Percentiles rank a stretch among this genome's conserved stretches.
Evolutionary conservation across 2,888 invertebrate species (phyloP).

Genomic region (Xanthorhoe spadicearia): DNA sequence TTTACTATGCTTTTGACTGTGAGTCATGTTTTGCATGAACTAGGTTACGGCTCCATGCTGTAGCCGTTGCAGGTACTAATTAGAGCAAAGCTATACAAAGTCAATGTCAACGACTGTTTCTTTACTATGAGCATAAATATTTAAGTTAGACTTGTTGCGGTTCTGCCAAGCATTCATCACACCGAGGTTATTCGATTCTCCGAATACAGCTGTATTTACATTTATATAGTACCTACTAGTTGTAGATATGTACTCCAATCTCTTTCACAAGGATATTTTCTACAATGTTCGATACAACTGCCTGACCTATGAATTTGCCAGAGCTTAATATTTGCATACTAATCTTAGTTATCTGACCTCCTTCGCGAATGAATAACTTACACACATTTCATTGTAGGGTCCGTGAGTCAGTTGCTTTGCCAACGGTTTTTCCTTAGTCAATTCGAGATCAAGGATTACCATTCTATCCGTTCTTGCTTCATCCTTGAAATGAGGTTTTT

Average conservation of each 20-base stretch:
- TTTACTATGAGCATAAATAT: not conserved
- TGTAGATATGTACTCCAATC: too few species aligned
- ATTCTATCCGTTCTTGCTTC: constrained; percentile 11
- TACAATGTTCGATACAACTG: not conserved
- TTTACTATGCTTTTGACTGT: not conserved
- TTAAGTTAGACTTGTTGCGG: too few species aligned
- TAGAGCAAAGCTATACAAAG: constrained; percentile 2
- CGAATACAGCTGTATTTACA: too few species aligned
- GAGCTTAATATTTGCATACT: constrained; percentile 16
- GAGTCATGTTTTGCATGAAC: constrained; percentile 14
- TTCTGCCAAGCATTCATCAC: too few species aligned
- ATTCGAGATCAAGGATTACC: constrained; percentile 11
- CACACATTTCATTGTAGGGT: constrained; percentile 16
- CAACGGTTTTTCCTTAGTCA: constrained; percentile 19
- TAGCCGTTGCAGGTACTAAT: too few species aligned
- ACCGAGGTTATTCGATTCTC: too few species aligned
- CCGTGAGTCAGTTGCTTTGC: constrained; percentile 13
- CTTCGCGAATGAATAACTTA: constrained; percentile 10
- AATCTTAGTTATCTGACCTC: constrained; percentile 12
- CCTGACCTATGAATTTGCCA: constrained; percentile 14
- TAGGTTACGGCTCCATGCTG: constrained; percentile 5
- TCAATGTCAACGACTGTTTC: constrained; percentile 13
- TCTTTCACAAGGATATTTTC: not conserved
- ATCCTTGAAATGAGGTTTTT: not conserved
- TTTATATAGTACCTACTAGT: too few species aligned